Evolutionary conservation across 2,888 invertebrate species (phyloP), one percentile per base, ranked within the genome.

Genomic region (Ormyrus labotus): DNA sequence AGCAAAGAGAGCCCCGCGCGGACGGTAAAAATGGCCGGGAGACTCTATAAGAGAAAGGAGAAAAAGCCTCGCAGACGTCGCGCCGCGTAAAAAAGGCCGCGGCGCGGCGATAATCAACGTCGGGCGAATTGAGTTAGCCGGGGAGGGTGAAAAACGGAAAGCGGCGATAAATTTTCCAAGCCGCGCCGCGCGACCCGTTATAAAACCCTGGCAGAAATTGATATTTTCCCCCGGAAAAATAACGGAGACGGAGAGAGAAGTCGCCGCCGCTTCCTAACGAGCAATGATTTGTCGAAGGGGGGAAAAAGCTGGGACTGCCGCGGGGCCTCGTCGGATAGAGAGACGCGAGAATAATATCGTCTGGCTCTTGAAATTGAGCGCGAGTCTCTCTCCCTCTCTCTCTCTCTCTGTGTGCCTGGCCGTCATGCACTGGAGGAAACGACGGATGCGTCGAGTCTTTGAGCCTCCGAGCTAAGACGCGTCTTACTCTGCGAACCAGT

Each of bases 271-370:
- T 83, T 58, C 34, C 69, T 88, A 88, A 87, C 87, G 87, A 87
- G 87, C 83, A 85, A 87, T 88, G 87, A 88, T 88, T 88, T 87
- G 88, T 87, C 85, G 87, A 74, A 34, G 48, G 34, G 73, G n/a
- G 9, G 50, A 58, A 65, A 67, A 73, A 64, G 47, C 53, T 45
- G 55, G 65, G 11, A 50, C 19, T n/a, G 57, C 13, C 8, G 48
- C 13, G 9, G 13, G 55, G 6, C 45, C 55, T n/a, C 2, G 45
- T 9, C 0, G 57, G 8, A 51, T 47, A 19, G 53, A n/a, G 63
- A 10, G 11, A 45, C 34, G 48, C 11, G 34, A 50, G 70, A 71
- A 71, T 72, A 72, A 51, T 72, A 64, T 47, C 19, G 51, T 55
- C 51, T 63, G n/a, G 13, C 10, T 51, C 53, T 53, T 64, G 63